Evolutionary conservation across 2,797 vertebrate genomes (phyloP).

Genomic region (Coilia nasus): DNA sequence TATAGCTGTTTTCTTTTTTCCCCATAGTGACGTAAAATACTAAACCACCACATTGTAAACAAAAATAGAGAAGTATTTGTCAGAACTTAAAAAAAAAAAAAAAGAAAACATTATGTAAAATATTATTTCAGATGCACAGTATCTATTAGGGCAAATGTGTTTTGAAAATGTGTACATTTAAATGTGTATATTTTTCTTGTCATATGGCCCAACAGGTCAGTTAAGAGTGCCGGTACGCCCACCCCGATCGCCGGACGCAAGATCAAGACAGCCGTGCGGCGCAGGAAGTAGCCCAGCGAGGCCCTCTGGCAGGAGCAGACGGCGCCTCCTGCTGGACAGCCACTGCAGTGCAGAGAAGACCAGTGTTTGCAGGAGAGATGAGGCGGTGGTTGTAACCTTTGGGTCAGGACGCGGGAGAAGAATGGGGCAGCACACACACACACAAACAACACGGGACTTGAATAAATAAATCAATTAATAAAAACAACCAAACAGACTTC

Average conservation of each 20-base stretch:
- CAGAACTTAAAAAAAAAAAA: too few species aligned
- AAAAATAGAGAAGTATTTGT: too few species aligned
- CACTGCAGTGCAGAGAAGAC: slow-evolving; percentile 60
- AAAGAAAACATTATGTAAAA: too few species aligned
- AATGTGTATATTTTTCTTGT: neutral
- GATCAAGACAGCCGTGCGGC: slow-evolving; percentile 95
- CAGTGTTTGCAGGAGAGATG: slow-evolving; percentile 51
- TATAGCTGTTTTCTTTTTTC: neutral
- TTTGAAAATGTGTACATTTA: too few species aligned
- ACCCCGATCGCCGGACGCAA: slow-evolving; percentile 84
- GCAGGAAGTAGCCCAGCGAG: slow-evolving; percentile 82
- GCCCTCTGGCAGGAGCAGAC: neutral
- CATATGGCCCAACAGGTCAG: slow-evolving; percentile 70
- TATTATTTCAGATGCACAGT: too few species aligned
- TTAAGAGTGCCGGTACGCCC: slow-evolving; percentile 67
- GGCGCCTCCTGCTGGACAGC: slow-evolving; percentile 56
- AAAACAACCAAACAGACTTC: neutral
- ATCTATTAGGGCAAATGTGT: too few species aligned
- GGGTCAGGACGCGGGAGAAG: neutral
- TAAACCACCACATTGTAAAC: too few species aligned
- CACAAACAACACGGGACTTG: slow-evolving; percentile 63
- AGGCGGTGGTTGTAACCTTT: slow-evolving; percentile 41
- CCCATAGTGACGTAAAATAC: too few species aligned
- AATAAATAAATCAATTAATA: slow-evolving; percentile 28
- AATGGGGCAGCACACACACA: too few species aligned